Evolutionary conservation across 2,888 invertebrate species (phyloP), one percentile per base, ranked within the genome.

Genomic region (Dyspetes luteomarginatus): DNA sequence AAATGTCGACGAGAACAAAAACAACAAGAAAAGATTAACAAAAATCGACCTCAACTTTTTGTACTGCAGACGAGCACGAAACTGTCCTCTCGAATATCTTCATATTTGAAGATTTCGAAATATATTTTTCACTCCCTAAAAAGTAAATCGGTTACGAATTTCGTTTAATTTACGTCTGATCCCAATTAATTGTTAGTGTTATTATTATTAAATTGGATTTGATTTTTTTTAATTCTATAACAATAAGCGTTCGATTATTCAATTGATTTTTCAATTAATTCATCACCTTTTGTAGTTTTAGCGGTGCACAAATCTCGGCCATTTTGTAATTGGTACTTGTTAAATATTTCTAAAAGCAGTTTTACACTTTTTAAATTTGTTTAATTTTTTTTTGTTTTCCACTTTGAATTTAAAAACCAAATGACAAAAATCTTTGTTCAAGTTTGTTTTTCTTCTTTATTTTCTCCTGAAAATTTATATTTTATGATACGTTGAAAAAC

Each of bases 51-150:
- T 17, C 22, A 5, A 45, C 26, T 24, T 15, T 41, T 45, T 56
- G 28, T 43, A 26, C 68, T 58, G 73, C 77, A 77, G 56, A 82
- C 17, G 43, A 69, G 55, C 60, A 75, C 56, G 71, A 52, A 50
- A 72, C 69, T 68, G 75, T 75, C 62, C 60, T 43, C 43, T 58
- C 58, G 60, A 69, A 43, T 17, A 45, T 62, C 69, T 56, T 62
- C 82, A 83, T 82, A 68, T 78, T 82, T 48, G 45, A 55, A 36
- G 24, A 41, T 48, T 3, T 48, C 48, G 15, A 4, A 5, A 3
- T 19, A 4, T 45, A 15, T 45, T 5, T 4, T 48, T 17, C 5
- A 48, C 17, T 48, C 17, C 2, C 4, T 0, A 19, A 3, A 48
- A 36, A 36, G 12, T 5, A 9, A 36, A 1, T 0, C 36, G 1